Evolutionary conservation across 2,113 vertebrate genomes (phyloP), one percentile per base, ranked within the genome.

Genomic region (Australoheros scitulus): DNA sequence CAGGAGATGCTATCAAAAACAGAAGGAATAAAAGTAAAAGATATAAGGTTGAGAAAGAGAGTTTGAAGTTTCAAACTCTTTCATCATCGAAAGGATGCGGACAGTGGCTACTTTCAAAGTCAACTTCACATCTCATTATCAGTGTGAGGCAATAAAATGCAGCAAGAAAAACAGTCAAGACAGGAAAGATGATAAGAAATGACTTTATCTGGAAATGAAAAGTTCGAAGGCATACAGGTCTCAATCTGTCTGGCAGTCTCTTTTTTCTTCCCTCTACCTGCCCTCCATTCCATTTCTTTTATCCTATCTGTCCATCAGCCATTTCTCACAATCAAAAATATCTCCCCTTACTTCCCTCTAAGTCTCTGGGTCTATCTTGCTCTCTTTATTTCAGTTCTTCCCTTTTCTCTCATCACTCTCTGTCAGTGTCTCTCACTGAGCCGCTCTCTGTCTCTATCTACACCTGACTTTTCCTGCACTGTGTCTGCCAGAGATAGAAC

Each of bases 381-480:
- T 47, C 15, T 68, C 47, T 82, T 20, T 59, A 63, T 78, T 82
- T 78, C 57, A 38, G 50, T 29, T 65, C 36, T 55, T 77, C 68
- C 22, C 61, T 81, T 26, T 74, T 43, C 36, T 58, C 74, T 57
- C 22, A 3, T 65, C 32, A 7, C 24, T 81, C 61, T 43, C 77
- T 47, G 29, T 26, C 74, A 17, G 32, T 79, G 75, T n/a, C 0
- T 84, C 47, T 64, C 56, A 3, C 34, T 7, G 29, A 70, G 57
- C 65, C 52, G 50, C 36, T 14, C 65, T 80, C 64, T 0, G 36
- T 63, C 43, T 80, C 56, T 4, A 3, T 43, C 72, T 3, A 32
- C 41, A 65, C 77, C 70, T 65, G 78, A 5, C 82, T 90, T 70
- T 6, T 43, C 13, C 86, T 87, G 68, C 76, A 64, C 36, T 84